Conservation (phyloP, 2,113 vertebrate genomes). For the Chloroceryle aenea region DNA sequence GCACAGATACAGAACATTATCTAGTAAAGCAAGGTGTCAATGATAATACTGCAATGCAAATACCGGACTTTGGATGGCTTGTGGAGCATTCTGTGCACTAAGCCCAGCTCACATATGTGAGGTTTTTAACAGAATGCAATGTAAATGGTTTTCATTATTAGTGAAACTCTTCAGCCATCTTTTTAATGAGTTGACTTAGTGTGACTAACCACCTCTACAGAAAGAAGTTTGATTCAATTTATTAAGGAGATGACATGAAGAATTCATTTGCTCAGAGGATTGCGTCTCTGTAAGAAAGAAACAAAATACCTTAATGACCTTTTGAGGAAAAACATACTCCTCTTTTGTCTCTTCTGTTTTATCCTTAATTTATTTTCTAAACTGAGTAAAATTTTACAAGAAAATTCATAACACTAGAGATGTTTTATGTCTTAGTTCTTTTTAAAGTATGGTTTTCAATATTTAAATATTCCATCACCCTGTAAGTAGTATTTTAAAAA, state of each 20-base stretch:
- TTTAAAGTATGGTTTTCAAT: not conserved
- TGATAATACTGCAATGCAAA: not conserved
- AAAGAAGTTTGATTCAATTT: constrained; percentile 14
- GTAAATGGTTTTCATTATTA: not conserved
- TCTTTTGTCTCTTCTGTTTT: not conserved
- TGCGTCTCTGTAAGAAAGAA: not conserved
- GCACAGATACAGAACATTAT: not conserved
- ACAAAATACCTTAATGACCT: not conserved
- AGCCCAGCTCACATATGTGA: not conserved
- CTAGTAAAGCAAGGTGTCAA: not conserved
- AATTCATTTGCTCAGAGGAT: not conserved
- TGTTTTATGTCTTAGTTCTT: not conserved
- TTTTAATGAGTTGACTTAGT: constrained; percentile 17
- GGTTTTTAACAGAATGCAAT: not conserved
- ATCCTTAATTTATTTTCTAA: not conserved
- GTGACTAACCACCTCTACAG: not conserved
- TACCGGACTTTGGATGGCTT: not conserved
- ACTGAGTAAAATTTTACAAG: not conserved
- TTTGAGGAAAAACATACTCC: not conserved
- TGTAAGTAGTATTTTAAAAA: not conserved
- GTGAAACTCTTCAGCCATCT: not conserved
- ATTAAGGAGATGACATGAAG: not conserved
- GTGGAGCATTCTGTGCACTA: not conserved
- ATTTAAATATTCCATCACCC: not conserved
- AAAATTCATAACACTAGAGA: not conserved